Evolutionary conservation across 2,113 vertebrate species (phyloP).

Genomic region (Lathamus discolor): DNA sequence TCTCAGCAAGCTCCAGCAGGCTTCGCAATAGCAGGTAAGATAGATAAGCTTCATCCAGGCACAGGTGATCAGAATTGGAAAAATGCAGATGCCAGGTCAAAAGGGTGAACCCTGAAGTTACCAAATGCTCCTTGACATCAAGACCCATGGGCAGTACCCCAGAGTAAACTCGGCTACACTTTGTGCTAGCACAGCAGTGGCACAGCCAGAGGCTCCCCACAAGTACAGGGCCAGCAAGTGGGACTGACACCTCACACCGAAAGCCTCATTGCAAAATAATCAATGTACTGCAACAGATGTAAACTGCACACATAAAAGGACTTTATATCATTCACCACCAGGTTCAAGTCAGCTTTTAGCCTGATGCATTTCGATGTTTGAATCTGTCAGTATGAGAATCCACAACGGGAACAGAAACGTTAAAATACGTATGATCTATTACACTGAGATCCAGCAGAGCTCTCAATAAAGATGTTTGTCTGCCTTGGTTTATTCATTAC

Average conservation of each 20-base stretch:
- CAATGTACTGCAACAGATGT: neutral
- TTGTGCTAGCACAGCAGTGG: neutral
- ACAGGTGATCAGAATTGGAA: neutral
- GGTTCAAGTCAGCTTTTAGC: neutral
- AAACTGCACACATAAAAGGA: neutral
- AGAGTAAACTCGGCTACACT: neutral
- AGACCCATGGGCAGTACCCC: neutral
- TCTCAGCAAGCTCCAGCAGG: neutral
- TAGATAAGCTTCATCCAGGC: neutral
- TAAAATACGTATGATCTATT: neutral
- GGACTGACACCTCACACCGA: neutral
- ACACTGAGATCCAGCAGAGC: neutral
- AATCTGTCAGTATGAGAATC: neutral
- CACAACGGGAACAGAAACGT: neutral
- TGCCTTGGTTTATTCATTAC: neutral
- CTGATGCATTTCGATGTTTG: neutral
- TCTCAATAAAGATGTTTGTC: neutral
- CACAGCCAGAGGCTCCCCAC: neutral
- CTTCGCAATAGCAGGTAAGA: neutral
- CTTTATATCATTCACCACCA: rapidly evolving
- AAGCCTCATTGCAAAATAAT: neutral
- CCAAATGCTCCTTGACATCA: neutral
- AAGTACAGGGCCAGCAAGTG: neutral
- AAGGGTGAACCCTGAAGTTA: neutral
- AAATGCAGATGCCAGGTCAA: neutral